Evolutionary conservation across 30 jellyfish, hydroid and myxozoan genomes (phyloP), one percentile per base, ranked within the genome.

Genomic region (Aurelia aurita): DNA sequence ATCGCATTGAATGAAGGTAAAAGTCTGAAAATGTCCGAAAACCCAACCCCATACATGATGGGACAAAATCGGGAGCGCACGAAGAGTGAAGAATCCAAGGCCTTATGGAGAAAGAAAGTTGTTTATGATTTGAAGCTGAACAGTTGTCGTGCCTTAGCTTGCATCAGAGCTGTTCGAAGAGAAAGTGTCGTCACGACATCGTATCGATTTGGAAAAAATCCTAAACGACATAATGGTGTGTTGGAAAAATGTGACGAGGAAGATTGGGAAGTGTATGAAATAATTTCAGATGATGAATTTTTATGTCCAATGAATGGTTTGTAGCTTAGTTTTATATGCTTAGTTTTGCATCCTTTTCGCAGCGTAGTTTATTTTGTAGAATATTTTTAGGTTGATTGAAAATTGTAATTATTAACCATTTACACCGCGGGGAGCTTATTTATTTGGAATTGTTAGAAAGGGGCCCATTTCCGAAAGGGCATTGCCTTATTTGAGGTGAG

Each of bases 191-290:
- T 85, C 2, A 63, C 95, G 4, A 59, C 77, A 12, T 69, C 78
- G 27, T 49, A 85, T 27, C 39, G 75, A 12, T 68, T 53, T 54
- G 66, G 80, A 69, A 78, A 60, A 22, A 74, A 15, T 15, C 69
- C 80, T 6, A 78, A 64, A 31, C 80, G 93, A 26, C 79, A 65
- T 62, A 43, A 58, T 27, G 82, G 74, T 25, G 35, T 5, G 83
- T 47, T 39, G 45, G 59, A 35, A 60, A 32, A 51, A 39, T 85
- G 55, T 21, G 87, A 79, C 7, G 92, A 88, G 44, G 92, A 88
- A 34, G 85, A 73, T 16, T 88, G 97, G 97, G 97, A 88, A 64
- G 89, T 58, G 6, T 88, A 78, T 32, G 90, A 78, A n/a, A 32
- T 88, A 22, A 78, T 78, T 23, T 78, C 97, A 12, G 97, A 88